These are phyloP conservation scores for Heliconius congener DNA, from an alignment of 1,140 invertebrate species.

Conservation along the genomic window DNA sequence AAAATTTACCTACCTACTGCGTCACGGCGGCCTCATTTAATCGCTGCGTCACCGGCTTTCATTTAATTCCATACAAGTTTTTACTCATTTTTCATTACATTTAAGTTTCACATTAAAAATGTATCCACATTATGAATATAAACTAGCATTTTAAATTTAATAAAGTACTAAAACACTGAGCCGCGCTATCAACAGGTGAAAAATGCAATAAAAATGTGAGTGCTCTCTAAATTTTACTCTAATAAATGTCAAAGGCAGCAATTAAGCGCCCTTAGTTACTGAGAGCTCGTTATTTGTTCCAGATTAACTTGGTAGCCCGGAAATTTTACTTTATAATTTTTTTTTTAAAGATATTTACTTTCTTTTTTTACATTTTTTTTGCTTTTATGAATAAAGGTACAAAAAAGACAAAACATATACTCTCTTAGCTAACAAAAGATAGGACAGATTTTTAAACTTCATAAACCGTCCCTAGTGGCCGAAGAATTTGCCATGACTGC, in stretches of 20 bases:
- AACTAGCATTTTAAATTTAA: conserved; percentile 4
- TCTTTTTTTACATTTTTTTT: neutral
- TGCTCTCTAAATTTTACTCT: conserved; percentile 30
- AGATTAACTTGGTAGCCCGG: conserved; percentile 16
- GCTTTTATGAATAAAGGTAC: neutral
- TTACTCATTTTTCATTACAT: neutral
- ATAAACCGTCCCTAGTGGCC: too few relatives aligned
- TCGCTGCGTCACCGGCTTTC: too few relatives aligned
- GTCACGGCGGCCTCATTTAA: too few relatives aligned
- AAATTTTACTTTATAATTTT: neutral
- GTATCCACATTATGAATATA: neutral
- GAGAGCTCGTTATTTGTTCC: conserved; percentile 22
- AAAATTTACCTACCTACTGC: too few relatives aligned
- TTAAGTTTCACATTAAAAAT: neutral
- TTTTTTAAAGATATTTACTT: neutral
- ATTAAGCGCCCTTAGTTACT: conserved; percentile 30
- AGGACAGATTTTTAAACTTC: too few relatives aligned
- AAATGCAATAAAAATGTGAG: conserved; percentile 31
- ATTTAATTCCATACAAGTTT: too few relatives aligned
- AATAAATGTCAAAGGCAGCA: conserved; percentile 34
- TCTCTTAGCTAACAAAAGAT: neutral
- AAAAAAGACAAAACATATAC: too few relatives aligned
- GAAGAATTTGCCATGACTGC: too few relatives aligned
- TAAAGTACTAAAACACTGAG: conserved; percentile 27
- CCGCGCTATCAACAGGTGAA: conserved; percentile 33